A percentile compares a stretch with the other conserved stretches of the same genome.
Conservation (phyloP, 2,888 invertebrate species). For the Drosophila paracracens region DNA sequence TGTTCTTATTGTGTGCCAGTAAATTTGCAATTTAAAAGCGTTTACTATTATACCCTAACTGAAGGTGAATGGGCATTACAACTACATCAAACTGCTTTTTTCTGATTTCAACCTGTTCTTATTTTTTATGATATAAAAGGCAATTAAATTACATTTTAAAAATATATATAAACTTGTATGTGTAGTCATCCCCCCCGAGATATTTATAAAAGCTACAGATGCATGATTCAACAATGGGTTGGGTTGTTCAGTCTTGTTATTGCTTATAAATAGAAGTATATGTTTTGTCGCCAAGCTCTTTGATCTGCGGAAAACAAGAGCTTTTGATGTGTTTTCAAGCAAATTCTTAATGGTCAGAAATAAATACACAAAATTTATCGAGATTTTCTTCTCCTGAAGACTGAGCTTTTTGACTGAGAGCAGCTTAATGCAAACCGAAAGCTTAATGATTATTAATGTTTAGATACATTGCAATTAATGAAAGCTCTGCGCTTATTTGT, state of each 20-base stretch:
- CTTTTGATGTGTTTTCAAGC: neutral
- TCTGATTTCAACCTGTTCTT: neutral
- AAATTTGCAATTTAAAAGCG: slow-evolving; percentile 18
- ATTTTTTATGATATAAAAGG: neutral
- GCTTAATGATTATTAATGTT: neutral
- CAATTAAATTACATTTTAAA: neutral
- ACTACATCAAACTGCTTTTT: neutral
- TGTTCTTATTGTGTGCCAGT: slow-evolving; percentile 10
- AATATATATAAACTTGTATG: neutral
- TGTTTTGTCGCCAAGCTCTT: neutral
- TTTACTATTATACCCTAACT: neutral
- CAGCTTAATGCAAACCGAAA: neutral
- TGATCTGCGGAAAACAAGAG: neutral
- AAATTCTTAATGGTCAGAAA: neutral
- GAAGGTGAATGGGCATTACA: neutral
- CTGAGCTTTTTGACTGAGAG: neutral
- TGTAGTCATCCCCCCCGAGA: neutral
- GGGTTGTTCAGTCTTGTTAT: neutral
- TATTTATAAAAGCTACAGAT: neutral
- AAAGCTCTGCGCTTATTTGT: neutral
- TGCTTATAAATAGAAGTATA: neutral
- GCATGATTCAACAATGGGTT: neutral
- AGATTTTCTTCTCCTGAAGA: neutral
- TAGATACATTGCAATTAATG: neutral
- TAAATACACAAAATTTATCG: neutral